Base-by-base conservation (phyloP, 2,888 invertebrate species). In the Gymnocheta viridis region DNA sequence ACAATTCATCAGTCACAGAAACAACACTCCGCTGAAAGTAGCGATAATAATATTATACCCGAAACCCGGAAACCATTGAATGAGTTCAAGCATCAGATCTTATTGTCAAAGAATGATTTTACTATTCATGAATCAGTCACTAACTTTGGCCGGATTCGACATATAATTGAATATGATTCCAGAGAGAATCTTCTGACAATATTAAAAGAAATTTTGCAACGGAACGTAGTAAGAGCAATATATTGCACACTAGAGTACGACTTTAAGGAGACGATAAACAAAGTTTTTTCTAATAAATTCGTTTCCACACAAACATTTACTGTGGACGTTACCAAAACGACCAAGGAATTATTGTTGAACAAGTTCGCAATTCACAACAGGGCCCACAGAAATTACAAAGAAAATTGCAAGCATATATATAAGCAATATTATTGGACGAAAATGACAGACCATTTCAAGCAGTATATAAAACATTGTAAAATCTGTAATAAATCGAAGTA, bases 401-500 rank as follows among this genome's bases (percentile, higher is more conserved):
- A 79, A 24, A 77, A 79, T 54, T 60, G 17, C n/a, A 79, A 66
- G 4, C 64, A 74, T 12, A 29, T 70, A 24, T 47, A 41, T 38
- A 69, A 29, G 14, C 19, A 60, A 14, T 79, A 79, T 35, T 73
- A 73, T 29, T 74, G 62, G 67, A 66, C 81, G 2, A 70, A 73
- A 69, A 81, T 81, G 67, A 22, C 6, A 22, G 41, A 74, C 10
- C 64, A 78, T 22, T 76, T 82, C 27, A 85, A 73, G 27, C 78
- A 82, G 70, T 79, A 58, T 38, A 54, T 64, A 19, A 69, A 51
- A 67, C 64, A 81, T 14, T 82, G 81, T n/a, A 49, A 17, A 29
- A 64, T n/a, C n/a, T n/a, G n/a, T 72, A 85, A 84, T 35, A 67
- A 47, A 47, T 73, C 51, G 32, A 85, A 85, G 51, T 83, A 85